phyloP scores from a whole-genome alignment of 2,888 invertebrate genomes.

The Drosophila prolongata region DNA sequence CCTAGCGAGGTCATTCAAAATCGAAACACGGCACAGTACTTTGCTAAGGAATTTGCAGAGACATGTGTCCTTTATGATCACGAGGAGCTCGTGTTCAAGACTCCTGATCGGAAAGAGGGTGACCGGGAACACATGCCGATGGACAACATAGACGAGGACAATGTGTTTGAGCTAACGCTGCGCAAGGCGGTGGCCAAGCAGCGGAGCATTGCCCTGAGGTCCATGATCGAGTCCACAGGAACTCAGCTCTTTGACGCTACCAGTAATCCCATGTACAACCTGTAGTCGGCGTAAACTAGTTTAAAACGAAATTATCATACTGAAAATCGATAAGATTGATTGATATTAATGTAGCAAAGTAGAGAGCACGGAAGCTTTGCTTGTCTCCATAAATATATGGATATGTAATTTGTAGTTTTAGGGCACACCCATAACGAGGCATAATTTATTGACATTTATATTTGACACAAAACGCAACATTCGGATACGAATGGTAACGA shows the following conservation, averaged over 20 bases:
- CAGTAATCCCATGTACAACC: slow-evolving; percentile 83
- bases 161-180: slow-evolving; percentile 83
- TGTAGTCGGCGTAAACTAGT: slow-evolving; percentile 56
- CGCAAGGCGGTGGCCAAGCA: slow-evolving; percentile 86
- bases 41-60: slow-evolving; percentile 74
- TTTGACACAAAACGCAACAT: slow-evolving; percentile 66
- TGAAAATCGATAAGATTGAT: slow-evolving; percentile 66
- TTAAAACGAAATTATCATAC: slow-evolving; percentile 56
- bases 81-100: slow-evolving; percentile 67
- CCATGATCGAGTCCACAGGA: slow-evolving; percentile 87
- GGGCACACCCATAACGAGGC: slow-evolving; percentile 17
- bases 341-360: slow-evolving; percentile 45
- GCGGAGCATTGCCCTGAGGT: slow-evolving; percentile 87
- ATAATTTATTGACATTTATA: slow-evolving; percentile 52
- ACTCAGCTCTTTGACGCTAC: slow-evolving; percentile 86
- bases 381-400: slow-evolving; percentile 16
- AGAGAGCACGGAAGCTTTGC: slow-evolving; percentile 12
- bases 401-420: slow-evolving; percentile 31
- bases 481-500: slow-evolving; percentile 39
- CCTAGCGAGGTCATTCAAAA: slow-evolving; percentile 82
- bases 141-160: slow-evolving; percentile 83
- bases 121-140: slow-evolving; percentile 77
- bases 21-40: slow-evolving; percentile 74
- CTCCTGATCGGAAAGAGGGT: slow-evolving; percentile 43
- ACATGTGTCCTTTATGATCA: slow-evolving; percentile 74